Conservation (phyloP, 2,888 invertebrate genomes). For the Bruchidius siliquastri region DNA sequence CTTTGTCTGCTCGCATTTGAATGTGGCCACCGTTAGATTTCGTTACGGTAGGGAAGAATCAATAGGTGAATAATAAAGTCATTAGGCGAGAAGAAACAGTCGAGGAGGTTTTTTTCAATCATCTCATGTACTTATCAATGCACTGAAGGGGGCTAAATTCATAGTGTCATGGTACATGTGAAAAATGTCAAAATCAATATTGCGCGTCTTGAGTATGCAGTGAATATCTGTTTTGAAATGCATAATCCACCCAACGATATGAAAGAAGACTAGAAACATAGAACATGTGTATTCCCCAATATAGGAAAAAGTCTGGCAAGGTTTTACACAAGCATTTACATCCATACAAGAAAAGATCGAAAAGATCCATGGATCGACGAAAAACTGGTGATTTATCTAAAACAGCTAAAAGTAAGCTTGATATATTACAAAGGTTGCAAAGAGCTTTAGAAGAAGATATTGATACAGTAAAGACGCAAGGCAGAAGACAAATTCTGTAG, state of each 20-base stretch:
- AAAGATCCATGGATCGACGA: constrained; percentile 14
- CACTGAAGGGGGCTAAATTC: too few species aligned
- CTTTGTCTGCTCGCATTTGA: background rate
- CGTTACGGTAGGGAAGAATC: background rate
- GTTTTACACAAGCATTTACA: constrained; percentile 16
- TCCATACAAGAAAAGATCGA: constrained; percentile 20
- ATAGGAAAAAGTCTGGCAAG: constrained; percentile 17
- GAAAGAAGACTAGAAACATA: constrained; percentile 13
- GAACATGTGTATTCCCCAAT: constrained; percentile 13
- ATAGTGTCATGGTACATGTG: too few species aligned
- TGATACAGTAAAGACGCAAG: constrained; percentile 3
- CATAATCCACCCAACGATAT: constrained; percentile 4
- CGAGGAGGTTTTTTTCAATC: background rate
- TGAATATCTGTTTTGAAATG: too few species aligned
- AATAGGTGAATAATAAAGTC: background rate
- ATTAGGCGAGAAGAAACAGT: background rate
- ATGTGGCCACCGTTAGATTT: background rate
- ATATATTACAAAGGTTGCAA: constrained; percentile 13
- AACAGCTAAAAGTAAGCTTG: constrained; percentile 27
- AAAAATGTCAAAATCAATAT: too few species aligned
- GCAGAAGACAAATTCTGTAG: constrained; percentile 4
- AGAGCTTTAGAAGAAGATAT: constrained; percentile 7
- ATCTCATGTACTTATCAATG: background rate
- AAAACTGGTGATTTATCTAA: constrained; percentile 19
- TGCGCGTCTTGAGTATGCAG: too few species aligned